Base-by-base conservation (phyloP, 2,888 invertebrate genomes). In the Lepidocyrtinus sp. region DNA sequence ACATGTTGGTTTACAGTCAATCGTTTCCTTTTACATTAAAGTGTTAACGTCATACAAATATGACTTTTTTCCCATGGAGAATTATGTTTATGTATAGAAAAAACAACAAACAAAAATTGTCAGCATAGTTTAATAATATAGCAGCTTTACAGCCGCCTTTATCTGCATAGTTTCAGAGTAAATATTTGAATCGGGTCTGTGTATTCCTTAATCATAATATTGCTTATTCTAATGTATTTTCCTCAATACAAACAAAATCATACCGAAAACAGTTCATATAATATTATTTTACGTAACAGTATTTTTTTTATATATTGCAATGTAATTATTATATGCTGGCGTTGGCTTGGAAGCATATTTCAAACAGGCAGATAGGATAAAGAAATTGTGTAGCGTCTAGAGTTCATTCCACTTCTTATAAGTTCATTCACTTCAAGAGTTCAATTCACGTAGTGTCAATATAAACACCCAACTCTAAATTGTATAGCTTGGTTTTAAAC, bases 281-380 rank as follows among this genome's bases (percentile, higher is more conserved):
- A n/a, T n/a, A n/a, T n/a, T n/a, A n/a, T n/a, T n/a, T n/a, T n/a
- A n/a, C n/a, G 2, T 50, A 50, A 50, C 50, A 50, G 50, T 12
- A 12, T 50, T 36, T 36, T 50, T 50, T 50, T n/a, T n/a, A n/a
- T n/a, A n/a, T n/a, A n/a, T n/a, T n/a, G n/a, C n/a, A n/a, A 36
- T 36, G 36, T 36, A 36, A 12, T 36, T 36, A 36, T 36, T 12
- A 36, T 36, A 36, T 36, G 36, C 12, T n/a, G n/a, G n/a, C 17
- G 17, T 50, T 50, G 50, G 50, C 50, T 50, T 50, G 50, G 50
- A 50, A 50, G 50, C 50, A 50, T 50, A 50, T 50, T 50, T 50
- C 50, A 50, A 50, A 50, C 50, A 50, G 50, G 17, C 50, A 50
- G 50, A 17, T n/a, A n/a, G n/a, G n/a, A 50, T 50, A 1, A 50